These are phyloP conservation scores for Chymomyza costata DNA, from an alignment of 1,140 invertebrate genomes.

Conservation along the genomic window DNA sequence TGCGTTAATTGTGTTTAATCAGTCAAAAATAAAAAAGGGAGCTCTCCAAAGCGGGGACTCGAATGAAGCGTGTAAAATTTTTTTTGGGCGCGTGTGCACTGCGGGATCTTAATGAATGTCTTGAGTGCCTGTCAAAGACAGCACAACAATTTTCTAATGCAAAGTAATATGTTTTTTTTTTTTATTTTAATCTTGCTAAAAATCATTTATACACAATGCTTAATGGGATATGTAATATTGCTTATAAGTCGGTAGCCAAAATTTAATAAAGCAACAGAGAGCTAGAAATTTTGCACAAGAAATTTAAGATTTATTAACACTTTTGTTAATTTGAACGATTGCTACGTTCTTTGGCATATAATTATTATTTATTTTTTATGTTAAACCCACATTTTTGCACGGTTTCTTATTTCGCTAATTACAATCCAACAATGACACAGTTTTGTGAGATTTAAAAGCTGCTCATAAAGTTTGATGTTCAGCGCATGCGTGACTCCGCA, in stretches of 20 bases:
- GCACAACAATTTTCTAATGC: no score
- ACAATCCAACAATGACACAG: conserved; percentile 8
- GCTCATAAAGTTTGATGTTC: not conserved
- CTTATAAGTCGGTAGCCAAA: no score
- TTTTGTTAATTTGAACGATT: conserved; percentile 29
- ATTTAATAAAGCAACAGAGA: no score
- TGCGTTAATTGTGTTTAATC: no score
- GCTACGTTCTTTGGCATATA: conserved; percentile 14
- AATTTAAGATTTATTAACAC: conserved; percentile 14
- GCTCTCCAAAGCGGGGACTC: conserved; percentile 4
- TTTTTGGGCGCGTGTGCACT: conserved; percentile 38
- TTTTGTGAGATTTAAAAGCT: not conserved
- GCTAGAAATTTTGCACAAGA: conserved; percentile 13
- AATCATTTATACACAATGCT: no score
- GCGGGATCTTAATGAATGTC: conserved; percentile 2
- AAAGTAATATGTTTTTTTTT: no score
- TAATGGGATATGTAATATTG: no score
- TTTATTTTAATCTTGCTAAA: no score
- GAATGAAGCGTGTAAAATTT: conserved; percentile 32
- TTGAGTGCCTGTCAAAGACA: conserved; percentile 4
- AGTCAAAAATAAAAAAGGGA: no score
- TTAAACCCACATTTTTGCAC: not conserved
- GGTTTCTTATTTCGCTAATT: not conserved
- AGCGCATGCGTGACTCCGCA: not conserved
- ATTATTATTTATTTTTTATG: conserved; percentile 7